Base-by-base conservation (phyloP, 2,797 vertebrate species). In the Sebastolobus alascanus region DNA sequence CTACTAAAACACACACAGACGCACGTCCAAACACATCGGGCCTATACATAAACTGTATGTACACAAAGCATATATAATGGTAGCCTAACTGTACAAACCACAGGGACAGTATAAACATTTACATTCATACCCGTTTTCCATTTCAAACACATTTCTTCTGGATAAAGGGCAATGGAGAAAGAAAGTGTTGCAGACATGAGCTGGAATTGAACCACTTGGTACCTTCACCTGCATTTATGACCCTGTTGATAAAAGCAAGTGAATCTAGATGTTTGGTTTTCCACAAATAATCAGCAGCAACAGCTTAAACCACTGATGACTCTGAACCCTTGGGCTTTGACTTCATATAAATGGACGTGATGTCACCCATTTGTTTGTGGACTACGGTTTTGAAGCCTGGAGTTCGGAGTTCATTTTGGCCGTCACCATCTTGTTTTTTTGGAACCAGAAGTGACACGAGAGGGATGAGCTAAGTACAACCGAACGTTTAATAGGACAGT, bases 1-100 rank as follows among this genome's bases (percentile, higher is more conserved):
- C 71, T 35, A 81, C 77, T 78, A 81, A 84, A 89, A 86, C 81
- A 89, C 60, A 84, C 73, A 75, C 68, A 82, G 64, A 86, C 73
- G 80, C 38, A 80, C 27, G 68, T 83, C 77, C 75, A 79, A 74
- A 87, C 83, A 59, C 77, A 73, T 78, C 16, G 29, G 35, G 75
- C 77, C 79, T 31, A 69, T 16, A 61, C 61, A 82, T 84, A 74
- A 77, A 90, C 74, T 76, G 61, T 31, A 54, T 76, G 63, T 73
- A 81, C 40, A 87, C 73, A 83, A 54, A 66, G 50, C 54, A 69
- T 80, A 54, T 72, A 64, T 76, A 79, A 77, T 56, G 43, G 40
- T 43, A 56, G 74, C 13, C 54, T 5, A 4, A 80, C 80, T 70
- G 20, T 68, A 69, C 72, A 82, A 65, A 82, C 74, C 70, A 63